These are phyloP conservation scores for Mesopsocus fuscifrons DNA, from an alignment of 2,888 invertebrate genomes.

Conservation along the genomic window DNA sequence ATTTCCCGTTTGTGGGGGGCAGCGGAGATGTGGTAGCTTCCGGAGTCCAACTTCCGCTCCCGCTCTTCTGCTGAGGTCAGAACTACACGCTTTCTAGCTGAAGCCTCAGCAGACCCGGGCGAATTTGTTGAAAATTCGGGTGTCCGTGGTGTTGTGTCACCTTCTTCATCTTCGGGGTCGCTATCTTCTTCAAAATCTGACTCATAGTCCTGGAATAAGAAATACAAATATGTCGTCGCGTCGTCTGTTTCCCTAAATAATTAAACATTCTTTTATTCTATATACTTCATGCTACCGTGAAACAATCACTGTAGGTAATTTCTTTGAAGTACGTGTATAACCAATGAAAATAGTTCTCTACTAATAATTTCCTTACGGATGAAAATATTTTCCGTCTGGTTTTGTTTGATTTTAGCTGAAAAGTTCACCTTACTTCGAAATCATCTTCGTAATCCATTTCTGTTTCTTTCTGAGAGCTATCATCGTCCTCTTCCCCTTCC, in stretches of 20 bases:
- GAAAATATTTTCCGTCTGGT: too few species aligned
- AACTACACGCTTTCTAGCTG: constrained; percentile 13
- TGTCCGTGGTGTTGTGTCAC: too few species aligned
- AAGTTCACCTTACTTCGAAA: constrained; percentile 28
- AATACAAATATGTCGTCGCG: neutral
- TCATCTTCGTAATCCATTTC: constrained; percentile 28
- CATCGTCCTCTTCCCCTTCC: constrained; percentile 16
- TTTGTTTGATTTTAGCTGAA: too few species aligned
- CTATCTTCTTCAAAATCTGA: constrained; percentile 30
- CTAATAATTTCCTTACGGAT: too few species aligned
- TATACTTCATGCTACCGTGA: too few species aligned
- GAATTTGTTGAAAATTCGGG: constrained; percentile 9
- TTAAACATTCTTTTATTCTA: too few species aligned
- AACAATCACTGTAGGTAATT: too few species aligned
- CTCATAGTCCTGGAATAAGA: constrained; percentile 26
- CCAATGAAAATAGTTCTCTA: too few species aligned
- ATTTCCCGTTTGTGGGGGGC: constrained; percentile 18
- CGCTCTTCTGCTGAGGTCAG: constrained; percentile 22
- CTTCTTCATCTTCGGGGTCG: constrained; percentile 16
- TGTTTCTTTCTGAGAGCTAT: constrained; percentile 10
- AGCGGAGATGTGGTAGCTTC: constrained; percentile 31
- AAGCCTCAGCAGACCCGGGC: constrained; percentile 9
- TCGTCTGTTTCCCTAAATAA: too few species aligned
- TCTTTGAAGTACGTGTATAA: too few species aligned
- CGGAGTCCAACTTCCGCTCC: constrained; percentile 37